phyloP scores from a whole-genome alignment of 2,797 vertebrate genomes.

The Enteromius trimaculatus region DNA sequence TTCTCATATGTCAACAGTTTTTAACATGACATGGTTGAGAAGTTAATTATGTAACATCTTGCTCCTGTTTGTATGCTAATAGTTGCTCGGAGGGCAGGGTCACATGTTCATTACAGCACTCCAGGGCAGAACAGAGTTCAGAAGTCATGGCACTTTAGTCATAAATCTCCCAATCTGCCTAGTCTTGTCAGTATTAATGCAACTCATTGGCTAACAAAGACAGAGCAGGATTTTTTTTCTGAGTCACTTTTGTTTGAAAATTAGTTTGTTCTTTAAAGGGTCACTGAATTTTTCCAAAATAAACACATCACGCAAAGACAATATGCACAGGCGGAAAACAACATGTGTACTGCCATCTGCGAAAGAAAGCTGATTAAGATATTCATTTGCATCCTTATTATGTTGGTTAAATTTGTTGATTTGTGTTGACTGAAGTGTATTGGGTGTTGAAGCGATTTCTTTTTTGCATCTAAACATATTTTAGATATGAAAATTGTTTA shows the following conservation, averaged over 20 bases:
- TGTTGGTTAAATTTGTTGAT: background rate
- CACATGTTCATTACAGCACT: conserved; percentile 60
- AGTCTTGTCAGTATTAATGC: conserved; percentile 67
- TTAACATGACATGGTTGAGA: conserved; percentile 17
- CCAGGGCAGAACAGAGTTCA: conserved; percentile 65
- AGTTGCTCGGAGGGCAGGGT: conserved; percentile 67
- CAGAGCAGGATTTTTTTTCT: conserved; percentile 65
- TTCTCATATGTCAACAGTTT: conserved; percentile 15
- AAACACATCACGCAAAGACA: conserved; percentile 22
- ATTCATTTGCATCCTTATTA: conserved; percentile 13
- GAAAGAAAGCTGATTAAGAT: conserved; percentile 25
- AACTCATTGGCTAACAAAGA: conserved; percentile 71
- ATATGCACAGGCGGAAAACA: background rate
- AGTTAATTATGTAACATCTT: conserved; percentile 35
- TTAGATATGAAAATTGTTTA: background rate
- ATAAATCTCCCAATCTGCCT: conserved; percentile 67
- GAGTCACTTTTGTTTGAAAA: conserved; percentile 58
- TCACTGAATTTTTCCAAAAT: conserved; percentile 65
- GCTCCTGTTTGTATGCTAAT: conserved; percentile 57
- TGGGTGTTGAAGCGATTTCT: background rate
- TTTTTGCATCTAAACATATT: background rate
- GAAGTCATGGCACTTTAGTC: conserved; percentile 66
- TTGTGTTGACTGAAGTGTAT: background rate
- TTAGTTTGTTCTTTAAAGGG: conserved; percentile 56
- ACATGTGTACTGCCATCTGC: conserved; percentile 35